A percentile compares a stretch with the other conserved stretches of the same genome.
Conservation (phyloP, 2,113 vertebrate genomes). For the Pollachius pollachius region DNA sequence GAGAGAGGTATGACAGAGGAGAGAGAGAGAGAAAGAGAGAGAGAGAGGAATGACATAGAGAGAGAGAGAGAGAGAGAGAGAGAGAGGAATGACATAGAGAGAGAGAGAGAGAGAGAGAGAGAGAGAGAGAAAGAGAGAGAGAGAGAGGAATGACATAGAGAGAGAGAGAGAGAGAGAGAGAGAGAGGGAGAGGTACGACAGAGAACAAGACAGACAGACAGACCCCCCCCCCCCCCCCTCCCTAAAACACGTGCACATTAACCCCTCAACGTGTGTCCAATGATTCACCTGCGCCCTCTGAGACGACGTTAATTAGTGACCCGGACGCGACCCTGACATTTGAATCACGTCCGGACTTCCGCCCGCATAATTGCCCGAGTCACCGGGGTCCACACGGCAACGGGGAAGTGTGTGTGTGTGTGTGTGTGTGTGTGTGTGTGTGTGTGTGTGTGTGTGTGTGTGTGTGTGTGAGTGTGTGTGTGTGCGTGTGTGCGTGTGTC, state of each 20-base stretch:
- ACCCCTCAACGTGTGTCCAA: neutral
- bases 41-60: no score
- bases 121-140: neutral
- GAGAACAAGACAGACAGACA: no score
- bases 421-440: no score
- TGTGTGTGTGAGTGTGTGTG: no score
- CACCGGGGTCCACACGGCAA: neutral
- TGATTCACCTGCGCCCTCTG: slow-evolving; percentile 11
- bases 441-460: no score
- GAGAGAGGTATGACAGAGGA: no score
- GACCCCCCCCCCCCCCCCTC: no score
- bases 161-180: neutral
- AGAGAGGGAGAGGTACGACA: no score
- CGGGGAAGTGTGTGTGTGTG: no score
- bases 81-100: neutral
- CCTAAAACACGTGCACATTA: neutral
- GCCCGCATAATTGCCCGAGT: slow-evolving; percentile 47
- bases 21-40: no score
- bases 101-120: slow-evolving; percentile 19
- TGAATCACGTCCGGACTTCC: slow-evolving; percentile 40
- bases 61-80: neutral
- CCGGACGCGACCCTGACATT: slow-evolving; percentile 41
- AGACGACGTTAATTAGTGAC: slow-evolving; percentile 39
- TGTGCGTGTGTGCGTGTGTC: no score
- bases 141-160: neutral